phyloP scores from a whole-genome alignment of 2,113 vertebrate species.

The Nannobrachium achirus region DNA sequence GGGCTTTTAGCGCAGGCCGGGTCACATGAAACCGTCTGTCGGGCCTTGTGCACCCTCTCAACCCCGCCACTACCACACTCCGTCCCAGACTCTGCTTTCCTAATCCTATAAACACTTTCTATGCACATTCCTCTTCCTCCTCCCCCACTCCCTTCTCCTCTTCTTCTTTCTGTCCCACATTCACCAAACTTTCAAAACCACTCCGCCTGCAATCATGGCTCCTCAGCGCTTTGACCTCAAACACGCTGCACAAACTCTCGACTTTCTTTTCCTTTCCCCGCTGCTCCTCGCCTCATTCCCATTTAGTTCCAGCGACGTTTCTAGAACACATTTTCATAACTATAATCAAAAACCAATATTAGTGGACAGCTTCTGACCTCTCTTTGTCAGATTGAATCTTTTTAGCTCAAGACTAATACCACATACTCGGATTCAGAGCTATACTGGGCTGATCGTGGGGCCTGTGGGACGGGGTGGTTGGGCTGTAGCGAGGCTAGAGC shows the following conservation, averaged over 20 bases:
- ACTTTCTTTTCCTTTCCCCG: constrained; percentile 4
- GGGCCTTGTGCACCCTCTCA: not conserved
- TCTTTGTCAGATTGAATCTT: not conserved
- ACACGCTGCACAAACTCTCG: not conserved
- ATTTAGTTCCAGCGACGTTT: constrained; percentile 12
- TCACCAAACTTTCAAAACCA: constrained; percentile 30
- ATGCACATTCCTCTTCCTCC: constrained; percentile 45
- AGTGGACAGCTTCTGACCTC: not conserved
- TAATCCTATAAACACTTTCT: constrained; percentile 58
- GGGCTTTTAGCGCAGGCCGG: constrained; percentile 30
- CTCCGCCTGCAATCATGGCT: not conserved
- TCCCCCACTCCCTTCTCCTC: not conserved
- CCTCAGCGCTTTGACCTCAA: not conserved
- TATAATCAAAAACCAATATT: not conserved
- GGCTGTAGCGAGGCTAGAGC: constrained; percentile 15
- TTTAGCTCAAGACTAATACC: constrained; percentile 16
- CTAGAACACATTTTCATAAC: not conserved
- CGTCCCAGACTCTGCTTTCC: constrained; percentile 43
- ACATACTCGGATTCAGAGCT: constrained; percentile 19
- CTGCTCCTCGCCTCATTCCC: not conserved
- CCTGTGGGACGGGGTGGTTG: not conserved
- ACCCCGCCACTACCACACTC: constrained; percentile 3
- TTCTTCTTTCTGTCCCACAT: constrained; percentile 22
- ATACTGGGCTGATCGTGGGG: constrained; percentile 12
- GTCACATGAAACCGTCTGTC: constrained; percentile 40